These are phyloP conservation scores for Sinocyclocheilus anshuiensis DNA, from an alignment of 2,113 vertebrate genomes.

Conservation along the genomic window DNA sequence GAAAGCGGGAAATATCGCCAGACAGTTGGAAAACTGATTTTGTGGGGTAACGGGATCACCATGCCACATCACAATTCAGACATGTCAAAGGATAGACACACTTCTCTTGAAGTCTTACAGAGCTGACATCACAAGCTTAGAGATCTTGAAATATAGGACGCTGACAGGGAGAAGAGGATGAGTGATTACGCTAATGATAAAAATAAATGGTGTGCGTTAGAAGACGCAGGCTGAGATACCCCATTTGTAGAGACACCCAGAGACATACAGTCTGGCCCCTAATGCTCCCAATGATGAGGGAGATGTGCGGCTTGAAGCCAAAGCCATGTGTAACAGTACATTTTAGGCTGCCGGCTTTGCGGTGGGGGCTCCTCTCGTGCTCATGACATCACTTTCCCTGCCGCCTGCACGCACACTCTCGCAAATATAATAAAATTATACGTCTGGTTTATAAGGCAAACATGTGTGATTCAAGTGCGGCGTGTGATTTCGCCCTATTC, in stretches of 20 bases:
- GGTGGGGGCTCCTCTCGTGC: slow-evolving; percentile 40
- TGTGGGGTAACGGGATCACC: slow-evolving; percentile 49
- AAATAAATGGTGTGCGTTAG: slow-evolving; percentile 46
- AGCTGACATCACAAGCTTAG: slow-evolving; percentile 23
- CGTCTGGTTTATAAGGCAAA: slow-evolving; percentile 58
- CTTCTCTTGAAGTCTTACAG: slow-evolving; percentile 28
- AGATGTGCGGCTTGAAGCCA: slow-evolving; percentile 47
- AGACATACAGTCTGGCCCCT: slow-evolving; percentile 59
- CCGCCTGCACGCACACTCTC: slow-evolving; percentile 27
- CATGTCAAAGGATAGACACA: slow-evolving; percentile 25
- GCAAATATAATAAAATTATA: slow-evolving; percentile 61
- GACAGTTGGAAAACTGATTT: slow-evolving; percentile 57
- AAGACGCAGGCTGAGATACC: slow-evolving; percentile 46
- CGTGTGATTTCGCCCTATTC: background rate
- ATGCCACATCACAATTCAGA: slow-evolving; percentile 42
- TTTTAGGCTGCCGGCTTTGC: slow-evolving; percentile 43
- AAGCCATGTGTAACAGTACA: slow-evolving; percentile 38
- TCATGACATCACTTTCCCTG: slow-evolving; percentile 55
- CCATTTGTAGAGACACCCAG: slow-evolving; percentile 56
- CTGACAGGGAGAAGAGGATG: slow-evolving; percentile 41
- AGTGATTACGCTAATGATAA: slow-evolving; percentile 41
- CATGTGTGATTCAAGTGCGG: slow-evolving; percentile 53
- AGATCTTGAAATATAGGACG: slow-evolving; percentile 15
- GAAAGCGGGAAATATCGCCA: slow-evolving; percentile 48
- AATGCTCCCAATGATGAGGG: slow-evolving; percentile 55